Conservation (phyloP, 1,140 invertebrate species). For the Armadillidium nasatum region DNA sequence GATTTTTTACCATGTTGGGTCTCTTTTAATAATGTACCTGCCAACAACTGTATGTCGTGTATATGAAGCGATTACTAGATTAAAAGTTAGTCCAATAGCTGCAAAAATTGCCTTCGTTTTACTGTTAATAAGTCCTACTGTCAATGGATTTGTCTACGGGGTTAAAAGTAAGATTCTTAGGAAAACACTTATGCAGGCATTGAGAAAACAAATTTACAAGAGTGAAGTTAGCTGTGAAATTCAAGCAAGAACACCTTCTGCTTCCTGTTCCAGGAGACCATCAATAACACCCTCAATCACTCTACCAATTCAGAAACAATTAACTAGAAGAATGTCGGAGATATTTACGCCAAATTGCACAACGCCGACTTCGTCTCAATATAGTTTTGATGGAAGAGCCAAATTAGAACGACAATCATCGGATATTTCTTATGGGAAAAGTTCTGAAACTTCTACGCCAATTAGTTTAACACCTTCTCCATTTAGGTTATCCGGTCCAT, state of each 20-base stretch:
- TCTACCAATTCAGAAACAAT: slow-evolving; percentile 32
- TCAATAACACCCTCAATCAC: slow-evolving; percentile 58
- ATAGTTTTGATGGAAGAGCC: slow-evolving; percentile 22
- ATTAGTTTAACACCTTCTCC: not conserved
- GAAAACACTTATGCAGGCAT: slow-evolving; percentile 69
- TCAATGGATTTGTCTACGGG: slow-evolving; percentile 72
- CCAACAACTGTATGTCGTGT: slow-evolving; percentile 66
- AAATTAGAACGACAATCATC: slow-evolving; percentile 35
- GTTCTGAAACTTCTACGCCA: slow-evolving; percentile 1
- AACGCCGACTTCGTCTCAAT: slow-evolving; percentile 16
- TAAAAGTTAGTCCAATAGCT: slow-evolving; percentile 50
- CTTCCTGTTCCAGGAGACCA: slow-evolving; percentile 65
- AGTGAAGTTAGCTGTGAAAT: slow-evolving; percentile 65
- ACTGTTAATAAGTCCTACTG: slow-evolving; percentile 63
- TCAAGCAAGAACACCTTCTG: slow-evolving; percentile 64
- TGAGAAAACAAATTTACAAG: slow-evolving; percentile 70
- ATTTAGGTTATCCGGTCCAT: not conserved
- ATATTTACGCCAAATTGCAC: slow-evolving; percentile 31
- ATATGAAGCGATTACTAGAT: slow-evolving; percentile 56
- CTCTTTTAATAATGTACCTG: slow-evolving; percentile 65
- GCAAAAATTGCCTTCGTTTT: slow-evolving; percentile 58
- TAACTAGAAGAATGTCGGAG: slow-evolving; percentile 42
- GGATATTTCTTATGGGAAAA: slow-evolving; percentile 24
- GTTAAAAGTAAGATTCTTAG: slow-evolving; percentile 63
- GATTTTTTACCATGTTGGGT: slow-evolving; percentile 65